Evolutionary conservation across 2,888 invertebrate genomes (phyloP).

Genomic region (Volucella zonaria): DNA sequence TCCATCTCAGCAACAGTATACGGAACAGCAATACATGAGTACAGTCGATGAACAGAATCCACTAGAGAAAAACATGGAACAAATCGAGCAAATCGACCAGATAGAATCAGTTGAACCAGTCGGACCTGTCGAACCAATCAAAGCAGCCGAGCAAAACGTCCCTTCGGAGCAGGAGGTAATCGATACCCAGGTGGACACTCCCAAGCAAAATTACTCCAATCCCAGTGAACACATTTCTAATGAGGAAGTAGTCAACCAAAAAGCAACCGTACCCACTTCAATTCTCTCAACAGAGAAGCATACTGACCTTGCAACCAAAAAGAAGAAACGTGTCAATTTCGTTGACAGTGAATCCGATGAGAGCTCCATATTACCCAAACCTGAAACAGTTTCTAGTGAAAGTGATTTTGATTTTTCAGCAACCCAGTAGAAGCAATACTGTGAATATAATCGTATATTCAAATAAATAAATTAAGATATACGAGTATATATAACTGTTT

Average conservation of each 20-base stretch:
- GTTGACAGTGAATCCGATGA: conserved; percentile 82
- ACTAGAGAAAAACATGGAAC: no score
- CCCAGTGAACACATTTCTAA: background rate
- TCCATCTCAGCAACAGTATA: conserved; percentile 21
- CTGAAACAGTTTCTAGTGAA: conserved; percentile 77
- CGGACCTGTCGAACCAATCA: conserved; percentile 21
- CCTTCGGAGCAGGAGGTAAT: conserved; percentile 58
- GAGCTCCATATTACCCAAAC: conserved; percentile 77
- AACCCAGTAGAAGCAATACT: conserved; percentile 57
- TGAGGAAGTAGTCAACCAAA: conserved; percentile 22
- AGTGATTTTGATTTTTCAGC: conserved; percentile 82
- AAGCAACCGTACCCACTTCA: conserved; percentile 74
- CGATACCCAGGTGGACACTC: background rate
- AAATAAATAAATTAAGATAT: conserved; percentile 9
- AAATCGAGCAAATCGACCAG: background rate
- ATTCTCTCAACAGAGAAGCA: conserved; percentile 78
- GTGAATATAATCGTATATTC: background rate
- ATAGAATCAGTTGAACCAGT: conserved; percentile 12
- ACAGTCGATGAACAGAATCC: conserved; percentile 29
- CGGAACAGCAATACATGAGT: conserved; percentile 57
- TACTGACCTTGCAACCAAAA: conserved; percentile 77
- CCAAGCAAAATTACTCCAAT: conserved; percentile 17
- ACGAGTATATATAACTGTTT: background rate
- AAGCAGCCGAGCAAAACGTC: background rate
- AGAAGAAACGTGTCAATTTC: conserved; percentile 82